Base-by-base conservation (phyloP, 1,140 invertebrate genomes). In the Battus philenor region DNA sequence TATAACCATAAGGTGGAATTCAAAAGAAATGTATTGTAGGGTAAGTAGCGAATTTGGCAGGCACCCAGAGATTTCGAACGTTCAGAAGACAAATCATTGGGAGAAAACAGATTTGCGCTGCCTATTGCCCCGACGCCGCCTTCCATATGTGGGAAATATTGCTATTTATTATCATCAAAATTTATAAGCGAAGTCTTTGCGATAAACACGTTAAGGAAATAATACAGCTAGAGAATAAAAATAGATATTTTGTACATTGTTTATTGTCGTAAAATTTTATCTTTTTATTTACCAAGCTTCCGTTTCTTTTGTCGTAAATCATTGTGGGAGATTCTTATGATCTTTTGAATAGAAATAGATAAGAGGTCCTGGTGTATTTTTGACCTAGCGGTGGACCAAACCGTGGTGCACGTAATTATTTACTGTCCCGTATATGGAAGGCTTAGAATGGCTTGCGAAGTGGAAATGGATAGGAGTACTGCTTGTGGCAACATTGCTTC, bases 11-110 rank as follows among this genome's bases (percentile, higher is more conserved):
- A 43, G 44, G 18, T 34, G 12, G 6, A 20, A 0, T 15, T 17
- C 34, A 24, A 5, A 5, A 59, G 20, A 68, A 32, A 39, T 39
- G 13, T 13, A 46, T 38, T 8, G 48, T 60, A 48, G 71, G 56
- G 47, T 36, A 59, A 50, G 50, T 63, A 66, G 65, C 67, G 72
- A 70, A 78, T 82, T 83, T 83, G 79, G 77, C 76, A 70, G 53
- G 31, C 54, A 39, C 71, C 79, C 76, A 80, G 57, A 75, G 74
- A 80, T 80, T 79, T 66, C 46, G 61, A 65, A 59, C 67, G 65
- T 75, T 70, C 56, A 53, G 60, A 68, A 76, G 75, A 83, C 79
- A 83, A 80, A 83, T 83, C 76, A 67, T 70, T 67, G 75, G 54
- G 60, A 71, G 73, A 83, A 74, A 79, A 80, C 79, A 79, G 75